Percentiles rank a stretch among this genome's conserved stretches.
phyloP scores from a whole-genome alignment of 1,140 invertebrate genomes.

The Sesamia nonagrioides region DNA sequence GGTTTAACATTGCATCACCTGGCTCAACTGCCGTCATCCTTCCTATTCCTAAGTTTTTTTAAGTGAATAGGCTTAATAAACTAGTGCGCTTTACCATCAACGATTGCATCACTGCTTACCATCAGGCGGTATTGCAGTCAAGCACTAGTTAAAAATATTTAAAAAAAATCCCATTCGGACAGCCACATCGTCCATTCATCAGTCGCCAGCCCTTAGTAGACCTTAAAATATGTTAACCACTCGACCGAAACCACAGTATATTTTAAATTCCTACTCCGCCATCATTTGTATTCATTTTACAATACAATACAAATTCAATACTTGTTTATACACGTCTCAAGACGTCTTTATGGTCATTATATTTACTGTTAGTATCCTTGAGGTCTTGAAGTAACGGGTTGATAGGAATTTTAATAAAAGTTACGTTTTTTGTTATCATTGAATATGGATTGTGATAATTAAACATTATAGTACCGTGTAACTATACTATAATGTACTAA shows the following conservation, averaged over 20 bases:
- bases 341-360: conserved; percentile 25
- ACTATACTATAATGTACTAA: too few relatives aligned
- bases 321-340: conserved; percentile 24
- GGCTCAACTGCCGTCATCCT: too few relatives aligned
- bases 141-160: too few relatives aligned
- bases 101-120: too few relatives aligned
- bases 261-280: conserved; percentile 34
- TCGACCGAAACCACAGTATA: conserved; percentile 31
- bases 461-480: background rate
- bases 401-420: conserved; percentile 3
- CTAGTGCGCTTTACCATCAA: too few relatives aligned
- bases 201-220: conserved; percentile 10
- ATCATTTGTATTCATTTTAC: conserved; percentile 44
- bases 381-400: background rate
- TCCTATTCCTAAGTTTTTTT: too few relatives aligned
- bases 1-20: too few relatives aligned
- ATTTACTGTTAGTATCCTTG: conserved; percentile 37
- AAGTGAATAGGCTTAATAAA: too few relatives aligned
- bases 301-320: conserved; percentile 46
- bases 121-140: too few relatives aligned
- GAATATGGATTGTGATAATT: conserved; percentile 22
- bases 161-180: background rate
- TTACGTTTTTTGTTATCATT: background rate
- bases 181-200: background rate
- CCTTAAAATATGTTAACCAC: background rate